Evolutionary conservation across 2,113 vertebrate genomes (phyloP).

Genomic region (Mobula hypostoma): DNA sequence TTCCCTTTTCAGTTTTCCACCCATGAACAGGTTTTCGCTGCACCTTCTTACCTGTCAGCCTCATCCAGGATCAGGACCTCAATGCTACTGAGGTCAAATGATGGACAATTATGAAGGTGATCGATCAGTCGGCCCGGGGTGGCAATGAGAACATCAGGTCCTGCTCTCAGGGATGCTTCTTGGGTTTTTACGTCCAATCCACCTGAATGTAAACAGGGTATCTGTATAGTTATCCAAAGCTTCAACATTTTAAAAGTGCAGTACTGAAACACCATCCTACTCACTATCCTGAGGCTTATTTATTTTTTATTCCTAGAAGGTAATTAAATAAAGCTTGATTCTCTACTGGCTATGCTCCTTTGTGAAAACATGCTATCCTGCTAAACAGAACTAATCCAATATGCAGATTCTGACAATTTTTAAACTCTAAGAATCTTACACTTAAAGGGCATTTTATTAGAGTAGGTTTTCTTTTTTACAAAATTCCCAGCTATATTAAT

Average conservation of each 20-base stretch:
- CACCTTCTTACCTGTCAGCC: constrained; percentile 72
- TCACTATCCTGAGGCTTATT: background rate
- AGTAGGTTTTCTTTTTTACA: background rate
- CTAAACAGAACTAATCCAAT: background rate
- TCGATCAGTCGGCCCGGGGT: constrained; percentile 91
- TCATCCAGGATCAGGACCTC: constrained; percentile 95
- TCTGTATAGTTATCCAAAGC: background rate
- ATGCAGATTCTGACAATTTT: background rate
- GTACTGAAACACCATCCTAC: background rate
- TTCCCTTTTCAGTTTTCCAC: background rate
- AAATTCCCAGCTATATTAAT: background rate
- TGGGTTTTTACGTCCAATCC: constrained; percentile 91
- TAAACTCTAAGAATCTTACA: background rate
- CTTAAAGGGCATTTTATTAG: background rate
- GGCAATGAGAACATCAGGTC: constrained; percentile 87
- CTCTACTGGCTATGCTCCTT: background rate
- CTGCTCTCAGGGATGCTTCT: constrained; percentile 77
- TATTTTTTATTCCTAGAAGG: background rate
- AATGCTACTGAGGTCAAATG: constrained; percentile 80
- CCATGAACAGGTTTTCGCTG: background rate
- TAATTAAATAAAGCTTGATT: background rate
- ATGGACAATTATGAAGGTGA: constrained; percentile 94
- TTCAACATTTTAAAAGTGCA: background rate
- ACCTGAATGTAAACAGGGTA: constrained; percentile 54
- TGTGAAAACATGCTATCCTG: background rate